Evolutionary conservation across 2,888 invertebrate species (phyloP).

Genomic region (Parnassius mnemosyne): DNA sequence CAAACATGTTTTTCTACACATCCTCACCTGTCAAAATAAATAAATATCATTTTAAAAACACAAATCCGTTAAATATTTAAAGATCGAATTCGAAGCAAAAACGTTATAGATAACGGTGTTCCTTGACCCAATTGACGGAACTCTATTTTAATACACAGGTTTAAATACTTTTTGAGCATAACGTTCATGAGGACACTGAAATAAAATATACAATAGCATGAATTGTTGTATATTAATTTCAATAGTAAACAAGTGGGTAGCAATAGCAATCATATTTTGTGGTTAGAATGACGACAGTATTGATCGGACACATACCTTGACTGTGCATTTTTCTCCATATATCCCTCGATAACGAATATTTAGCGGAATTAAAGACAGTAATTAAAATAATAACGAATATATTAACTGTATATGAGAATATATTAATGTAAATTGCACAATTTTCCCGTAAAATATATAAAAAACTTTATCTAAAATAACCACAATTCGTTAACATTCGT

Average conservation of each 20-base stretch:
- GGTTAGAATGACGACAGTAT: constrained; percentile 71
- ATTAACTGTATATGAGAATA: constrained; percentile 39
- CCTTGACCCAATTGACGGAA: constrained; percentile 22
- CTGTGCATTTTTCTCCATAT: constrained; percentile 63
- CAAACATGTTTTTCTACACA: constrained; percentile 16
- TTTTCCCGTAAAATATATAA: constrained; percentile 56
- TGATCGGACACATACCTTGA: constrained; percentile 74
- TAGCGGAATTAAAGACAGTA: constrained; percentile 34
- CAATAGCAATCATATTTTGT: constrained; percentile 34
- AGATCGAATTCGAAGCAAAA: constrained; percentile 76
- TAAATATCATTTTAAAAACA: constrained; percentile 47
- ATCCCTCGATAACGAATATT: constrained; percentile 38
- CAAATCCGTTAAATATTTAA: constrained; percentile 76
- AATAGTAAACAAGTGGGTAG: constrained; percentile 25
- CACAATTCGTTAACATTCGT: constrained; percentile 78
- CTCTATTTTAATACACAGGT: constrained; percentile 8
- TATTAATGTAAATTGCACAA: constrained; percentile 54
- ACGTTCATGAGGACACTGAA: background rate
- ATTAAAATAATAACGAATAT: constrained; percentile 37
- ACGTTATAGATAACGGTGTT: constrained; percentile 62
- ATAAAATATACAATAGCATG: background rate
- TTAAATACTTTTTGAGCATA: background rate
- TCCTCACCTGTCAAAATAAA: constrained; percentile 29
- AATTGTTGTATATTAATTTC: background rate
- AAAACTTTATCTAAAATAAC: constrained; percentile 58